Percentiles rank a stretch among this genome's conserved stretches.
Conservation (phyloP, 2,888 invertebrate genomes). For the Oxytorus armatus region DNA sequence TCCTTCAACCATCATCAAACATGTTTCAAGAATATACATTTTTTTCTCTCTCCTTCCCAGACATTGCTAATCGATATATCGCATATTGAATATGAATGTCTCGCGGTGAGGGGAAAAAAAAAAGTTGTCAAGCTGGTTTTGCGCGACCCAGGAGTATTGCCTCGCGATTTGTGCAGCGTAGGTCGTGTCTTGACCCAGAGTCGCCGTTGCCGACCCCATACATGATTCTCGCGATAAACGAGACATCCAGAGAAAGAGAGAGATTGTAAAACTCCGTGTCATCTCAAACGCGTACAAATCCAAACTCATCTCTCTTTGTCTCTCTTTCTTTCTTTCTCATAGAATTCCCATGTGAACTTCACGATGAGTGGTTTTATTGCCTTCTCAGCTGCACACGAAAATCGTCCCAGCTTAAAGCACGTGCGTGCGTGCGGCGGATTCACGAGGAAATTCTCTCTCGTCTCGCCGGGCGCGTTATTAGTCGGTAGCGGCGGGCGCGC, state of each 20-base stretch:
- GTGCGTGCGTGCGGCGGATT: too few relatives aligned
- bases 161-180: conserved; percentile 72
- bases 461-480: conserved; percentile 69
- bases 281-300: not conserved
- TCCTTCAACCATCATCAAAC: too few relatives aligned
- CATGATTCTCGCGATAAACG: not conserved
- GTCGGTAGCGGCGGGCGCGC: conserved; percentile 71
- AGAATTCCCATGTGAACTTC: too few relatives aligned
- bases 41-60: too few relatives aligned
- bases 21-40: too few relatives aligned
- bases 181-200: conserved; percentile 81
- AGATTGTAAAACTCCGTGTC: not conserved
- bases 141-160: conserved; percentile 63
- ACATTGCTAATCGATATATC: not conserved
- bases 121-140: conserved; percentile 23
- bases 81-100: not conserved
- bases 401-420: too few relatives aligned
- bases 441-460: conserved; percentile 29
- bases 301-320: too few relatives aligned
- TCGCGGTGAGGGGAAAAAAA: not conserved
- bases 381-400: too few relatives aligned
- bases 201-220: conserved; percentile 54
- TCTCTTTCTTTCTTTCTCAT: too few relatives aligned
- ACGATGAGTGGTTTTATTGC: too few relatives aligned
- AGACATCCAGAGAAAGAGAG: conserved; percentile 5